These are phyloP conservation scores for Netelia melanura DNA, from an alignment of 2,888 invertebrate genomes.

Conservation along the genomic window DNA sequence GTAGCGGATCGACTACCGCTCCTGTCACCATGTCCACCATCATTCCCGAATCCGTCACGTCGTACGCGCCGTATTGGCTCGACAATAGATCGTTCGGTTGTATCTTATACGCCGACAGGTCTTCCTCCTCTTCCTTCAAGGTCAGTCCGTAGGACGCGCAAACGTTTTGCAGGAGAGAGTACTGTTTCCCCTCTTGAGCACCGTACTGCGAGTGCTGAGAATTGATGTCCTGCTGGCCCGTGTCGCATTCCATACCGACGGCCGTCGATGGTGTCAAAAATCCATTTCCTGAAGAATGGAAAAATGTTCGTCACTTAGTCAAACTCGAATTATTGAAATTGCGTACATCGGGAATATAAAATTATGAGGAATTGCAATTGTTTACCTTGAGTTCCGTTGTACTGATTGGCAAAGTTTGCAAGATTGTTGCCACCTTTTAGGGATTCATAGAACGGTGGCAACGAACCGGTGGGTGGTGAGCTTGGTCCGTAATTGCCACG, in stretches of 20 bases:
- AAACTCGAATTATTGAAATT: neutral
- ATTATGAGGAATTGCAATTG: too few species aligned
- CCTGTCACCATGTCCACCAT: constrained; percentile 93
- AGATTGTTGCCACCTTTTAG: constrained; percentile 92
- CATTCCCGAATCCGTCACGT: constrained; percentile 89
- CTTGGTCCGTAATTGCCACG: constrained; percentile 95
- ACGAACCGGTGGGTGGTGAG: constrained; percentile 94
- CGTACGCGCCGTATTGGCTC: constrained; percentile 88
- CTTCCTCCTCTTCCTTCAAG: constrained; percentile 91
- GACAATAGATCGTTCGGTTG: constrained; percentile 88
- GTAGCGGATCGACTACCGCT: constrained; percentile 92
- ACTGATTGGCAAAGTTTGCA: constrained; percentile 88
- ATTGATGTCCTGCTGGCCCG: constrained; percentile 88
- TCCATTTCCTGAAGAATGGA: constrained; percentile 85
- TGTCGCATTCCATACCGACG: constrained; percentile 92
- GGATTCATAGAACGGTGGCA: constrained; percentile 96
- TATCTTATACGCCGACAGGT: constrained; percentile 90
- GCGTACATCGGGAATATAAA: neutral
- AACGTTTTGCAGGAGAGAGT: constrained; percentile 91
- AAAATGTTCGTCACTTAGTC: neutral
- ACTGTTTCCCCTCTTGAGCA: constrained; percentile 88
- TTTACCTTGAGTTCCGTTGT: constrained; percentile 86
- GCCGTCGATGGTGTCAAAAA: constrained; percentile 90
- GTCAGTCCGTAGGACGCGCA: constrained; percentile 91
- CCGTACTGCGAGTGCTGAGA: constrained; percentile 81